Conservation (phyloP, 2,888 invertebrate genomes). For the Dendrolimus houi region DNA sequence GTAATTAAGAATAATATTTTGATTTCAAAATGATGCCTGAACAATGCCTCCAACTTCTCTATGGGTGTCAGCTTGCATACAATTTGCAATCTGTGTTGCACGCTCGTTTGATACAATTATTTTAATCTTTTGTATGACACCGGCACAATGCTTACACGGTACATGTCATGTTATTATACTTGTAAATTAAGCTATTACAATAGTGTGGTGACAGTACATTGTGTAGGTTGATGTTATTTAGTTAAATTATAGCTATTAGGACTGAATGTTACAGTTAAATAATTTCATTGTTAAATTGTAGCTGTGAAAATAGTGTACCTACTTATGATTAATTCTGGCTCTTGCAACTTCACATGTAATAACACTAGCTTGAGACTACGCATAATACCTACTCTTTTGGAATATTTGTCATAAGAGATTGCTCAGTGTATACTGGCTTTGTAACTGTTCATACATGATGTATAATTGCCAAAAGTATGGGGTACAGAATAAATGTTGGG, state of each 20-base stretch:
- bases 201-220: slow-evolving; percentile 5
- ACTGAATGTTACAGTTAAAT: not conserved
- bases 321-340: too few relatives aligned
- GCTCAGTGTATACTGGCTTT: too few relatives aligned
- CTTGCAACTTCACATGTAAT: too few relatives aligned
- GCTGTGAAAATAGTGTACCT: too few relatives aligned
- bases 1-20: too few relatives aligned
- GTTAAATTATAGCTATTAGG: not conserved
- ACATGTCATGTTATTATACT: slow-evolving; percentile 11
- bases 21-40: not conserved
- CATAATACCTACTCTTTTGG: too few relatives aligned
- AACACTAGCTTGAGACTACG: too few relatives aligned
- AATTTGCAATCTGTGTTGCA: not conserved
- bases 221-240: slow-evolving; percentile 9
- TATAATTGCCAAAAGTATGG: too few relatives aligned
- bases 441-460: too few relatives aligned
- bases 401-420: too few relatives aligned
- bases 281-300: too few relatives aligned
- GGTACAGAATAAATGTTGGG: too few relatives aligned
- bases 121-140: not conserved
- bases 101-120: not conserved
- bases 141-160: slow-evolving; percentile 3
- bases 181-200: slow-evolving; percentile 11
- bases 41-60: not conserved
- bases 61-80: not conserved